Percentiles rank a stretch among this genome's conserved stretches.
Evolutionary conservation across 1,140 invertebrate species (phyloP).

Genomic region (Drosophila trapezifrons): DNA sequence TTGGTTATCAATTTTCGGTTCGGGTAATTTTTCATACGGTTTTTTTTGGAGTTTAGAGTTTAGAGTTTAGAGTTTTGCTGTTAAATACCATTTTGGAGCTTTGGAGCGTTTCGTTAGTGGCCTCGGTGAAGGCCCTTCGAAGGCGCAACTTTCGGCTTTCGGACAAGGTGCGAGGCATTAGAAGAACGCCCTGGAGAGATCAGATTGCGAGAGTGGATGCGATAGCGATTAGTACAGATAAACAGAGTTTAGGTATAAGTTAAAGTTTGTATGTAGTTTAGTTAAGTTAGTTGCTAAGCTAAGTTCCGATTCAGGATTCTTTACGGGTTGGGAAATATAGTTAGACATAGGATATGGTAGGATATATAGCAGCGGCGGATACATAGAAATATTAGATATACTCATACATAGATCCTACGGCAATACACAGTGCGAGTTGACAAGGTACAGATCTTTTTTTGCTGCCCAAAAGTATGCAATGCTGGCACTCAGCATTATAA

Average conservation of each 20-base stretch:
- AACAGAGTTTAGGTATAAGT: constrained; percentile 25
- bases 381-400: constrained; percentile 7
- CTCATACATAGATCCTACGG: constrained; percentile 11
- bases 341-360: constrained; percentile 15
- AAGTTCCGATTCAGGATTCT: background rate
- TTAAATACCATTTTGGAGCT: constrained; percentile 93
- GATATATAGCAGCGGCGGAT: constrained; percentile 13
- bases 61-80: constrained; percentile 17
- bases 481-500: too few species aligned
- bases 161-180: constrained; percentile 94
- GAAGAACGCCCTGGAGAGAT: constrained; percentile 90
- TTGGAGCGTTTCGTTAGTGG: constrained; percentile 93
- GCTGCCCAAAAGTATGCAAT: too few species aligned
- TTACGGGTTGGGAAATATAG: background rate
- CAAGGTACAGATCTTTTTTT: background rate
- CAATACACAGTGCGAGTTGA: constrained; percentile 17
- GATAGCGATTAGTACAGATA: constrained; percentile 67
- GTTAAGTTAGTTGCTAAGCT: constrained; percentile 46
- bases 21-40: constrained; percentile 24
- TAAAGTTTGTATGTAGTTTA: constrained; percentile 35
- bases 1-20: background rate
- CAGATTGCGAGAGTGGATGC: constrained; percentile 66
- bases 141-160: constrained; percentile 92
- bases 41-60: constrained; percentile 1
- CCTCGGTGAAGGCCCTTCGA: constrained; percentile 93